Conservation (phyloP, 2,888 invertebrate genomes). For the Charanyca ferruginea region DNA sequence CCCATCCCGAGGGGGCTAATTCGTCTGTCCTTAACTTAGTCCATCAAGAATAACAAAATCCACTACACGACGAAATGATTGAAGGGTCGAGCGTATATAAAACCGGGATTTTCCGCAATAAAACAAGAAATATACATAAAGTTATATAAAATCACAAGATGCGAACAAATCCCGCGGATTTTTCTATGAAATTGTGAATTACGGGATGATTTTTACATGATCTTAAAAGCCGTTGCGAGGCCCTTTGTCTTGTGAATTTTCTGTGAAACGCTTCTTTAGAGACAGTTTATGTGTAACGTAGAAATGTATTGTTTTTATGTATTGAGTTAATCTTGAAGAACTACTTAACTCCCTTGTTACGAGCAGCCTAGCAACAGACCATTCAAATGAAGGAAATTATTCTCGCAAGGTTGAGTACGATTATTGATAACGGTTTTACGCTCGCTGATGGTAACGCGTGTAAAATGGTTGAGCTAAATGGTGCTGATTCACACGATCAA, state of each 20-base stretch:
- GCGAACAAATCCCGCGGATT: slow-evolving; percentile 50
- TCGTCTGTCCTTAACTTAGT: slow-evolving; percentile 17
- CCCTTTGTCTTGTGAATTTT: slow-evolving; percentile 14
- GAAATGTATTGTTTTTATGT: background rate
- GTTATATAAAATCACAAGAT: slow-evolving; percentile 41
- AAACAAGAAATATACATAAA: slow-evolving; percentile 48
- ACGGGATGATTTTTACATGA: slow-evolving; percentile 60
- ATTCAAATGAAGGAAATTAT: background rate
- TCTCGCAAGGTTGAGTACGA: background rate
- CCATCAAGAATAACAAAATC: slow-evolving; percentile 48
- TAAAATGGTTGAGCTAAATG: no score
- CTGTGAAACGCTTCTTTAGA: slow-evolving; percentile 22
- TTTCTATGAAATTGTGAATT: slow-evolving; percentile 64
- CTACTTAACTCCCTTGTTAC: no score
- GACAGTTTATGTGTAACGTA: background rate
- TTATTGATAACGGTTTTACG: no score
- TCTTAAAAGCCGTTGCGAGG: slow-evolving; percentile 45
- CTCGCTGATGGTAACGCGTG: no score
- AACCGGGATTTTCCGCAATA: slow-evolving; percentile 54
- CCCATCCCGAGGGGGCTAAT: slow-evolving; percentile 24
- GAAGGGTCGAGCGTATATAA: slow-evolving; percentile 44
- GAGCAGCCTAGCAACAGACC: background rate
- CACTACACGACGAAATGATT: slow-evolving; percentile 48
- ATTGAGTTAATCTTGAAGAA: background rate
- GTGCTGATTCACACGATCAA: no score